A percentile compares a stretch with the other conserved stretches of the same genome.
Evolutionary conservation across 2,113 vertebrate species (phyloP).

Genomic region (Indicator indicator): DNA sequence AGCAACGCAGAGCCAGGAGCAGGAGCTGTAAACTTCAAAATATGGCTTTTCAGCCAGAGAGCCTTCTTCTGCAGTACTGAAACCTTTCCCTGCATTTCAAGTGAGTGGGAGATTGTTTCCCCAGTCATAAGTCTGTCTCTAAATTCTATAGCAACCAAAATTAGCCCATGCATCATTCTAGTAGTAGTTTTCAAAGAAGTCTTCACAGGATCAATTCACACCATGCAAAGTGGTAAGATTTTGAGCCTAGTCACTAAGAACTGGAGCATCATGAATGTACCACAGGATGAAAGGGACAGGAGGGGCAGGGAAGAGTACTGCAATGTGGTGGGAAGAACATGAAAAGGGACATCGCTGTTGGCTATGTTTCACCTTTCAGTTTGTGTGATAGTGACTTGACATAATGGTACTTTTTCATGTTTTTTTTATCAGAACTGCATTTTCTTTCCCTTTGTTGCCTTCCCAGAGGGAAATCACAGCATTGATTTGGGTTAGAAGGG

Average conservation of each 20-base stretch:
- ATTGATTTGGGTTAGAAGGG: not conserved
- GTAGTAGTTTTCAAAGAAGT: constrained; percentile 78
- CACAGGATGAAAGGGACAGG: not conserved
- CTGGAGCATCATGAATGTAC: not conserved
- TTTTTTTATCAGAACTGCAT: not conserved
- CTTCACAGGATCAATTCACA: constrained; percentile 80
- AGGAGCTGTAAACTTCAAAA: constrained; percentile 75
- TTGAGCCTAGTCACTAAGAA: constrained; percentile 39
- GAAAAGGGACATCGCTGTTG: not conserved
- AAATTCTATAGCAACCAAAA: constrained; percentile 82
- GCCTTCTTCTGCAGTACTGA: constrained; percentile 45
- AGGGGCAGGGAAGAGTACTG: not conserved
- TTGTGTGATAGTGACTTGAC: not conserved
- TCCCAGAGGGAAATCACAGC: not conserved
- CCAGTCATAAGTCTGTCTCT: constrained; percentile 56
- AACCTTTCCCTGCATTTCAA: constrained; percentile 69
- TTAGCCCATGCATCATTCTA: constrained; percentile 83
- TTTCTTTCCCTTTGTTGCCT: not conserved
- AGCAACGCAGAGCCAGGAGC: constrained; percentile 66
- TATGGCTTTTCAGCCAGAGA: constrained; percentile 45
- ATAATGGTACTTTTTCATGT: not conserved
- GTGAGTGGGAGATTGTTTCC: constrained; percentile 44
- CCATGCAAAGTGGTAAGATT: constrained; percentile 44
- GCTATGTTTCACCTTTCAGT: not conserved
- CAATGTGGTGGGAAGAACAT: not conserved